A percentile compares a stretch with the other conserved stretches of the same genome.
phyloP scores from a whole-genome alignment of 2,888 invertebrate species.

The Aphrophora alni region DNA sequence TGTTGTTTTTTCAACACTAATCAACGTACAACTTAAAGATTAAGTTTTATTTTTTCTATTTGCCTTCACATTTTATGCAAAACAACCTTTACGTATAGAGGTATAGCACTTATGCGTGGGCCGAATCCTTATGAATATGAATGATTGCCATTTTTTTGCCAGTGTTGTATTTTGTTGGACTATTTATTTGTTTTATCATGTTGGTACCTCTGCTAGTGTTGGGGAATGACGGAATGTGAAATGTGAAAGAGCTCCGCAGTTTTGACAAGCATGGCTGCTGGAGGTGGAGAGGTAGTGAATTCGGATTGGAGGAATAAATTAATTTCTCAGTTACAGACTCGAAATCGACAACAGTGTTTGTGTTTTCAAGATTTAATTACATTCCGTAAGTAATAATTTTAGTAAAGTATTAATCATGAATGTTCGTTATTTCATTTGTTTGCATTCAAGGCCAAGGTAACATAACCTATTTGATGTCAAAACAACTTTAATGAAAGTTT shows the following conservation, averaged over 20 bases:
- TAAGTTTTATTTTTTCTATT: too few relatives aligned
- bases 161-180: neutral
- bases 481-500: neutral
- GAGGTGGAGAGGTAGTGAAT: slow-evolving; percentile 30
- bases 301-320: slow-evolving; percentile 73
- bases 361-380: slow-evolving; percentile 81
- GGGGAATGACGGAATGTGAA: neutral
- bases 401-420: slow-evolving; percentile 39
- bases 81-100: too few relatives aligned
- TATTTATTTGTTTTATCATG: neutral
- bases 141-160: too few relatives aligned
- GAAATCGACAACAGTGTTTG: slow-evolving; percentile 76
- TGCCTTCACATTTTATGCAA: too few relatives aligned
- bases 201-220: neutral
- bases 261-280: slow-evolving; percentile 25
- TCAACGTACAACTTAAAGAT: too few relatives aligned
- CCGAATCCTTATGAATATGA: too few relatives aligned
- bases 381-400: slow-evolving; percentile 71
- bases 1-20: too few relatives aligned
- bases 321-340: slow-evolving; percentile 70
- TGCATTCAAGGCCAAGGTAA: slow-evolving; percentile 17
- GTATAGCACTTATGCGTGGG: too few relatives aligned
- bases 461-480: slow-evolving; percentile 15
- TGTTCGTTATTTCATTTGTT: slow-evolving; percentile 19
- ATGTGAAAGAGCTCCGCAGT: neutral